These are phyloP conservation scores for Chrysochloris asiatica DNA, from an alignment of 2,113 vertebrate species.

Conservation along the genomic window DNA sequence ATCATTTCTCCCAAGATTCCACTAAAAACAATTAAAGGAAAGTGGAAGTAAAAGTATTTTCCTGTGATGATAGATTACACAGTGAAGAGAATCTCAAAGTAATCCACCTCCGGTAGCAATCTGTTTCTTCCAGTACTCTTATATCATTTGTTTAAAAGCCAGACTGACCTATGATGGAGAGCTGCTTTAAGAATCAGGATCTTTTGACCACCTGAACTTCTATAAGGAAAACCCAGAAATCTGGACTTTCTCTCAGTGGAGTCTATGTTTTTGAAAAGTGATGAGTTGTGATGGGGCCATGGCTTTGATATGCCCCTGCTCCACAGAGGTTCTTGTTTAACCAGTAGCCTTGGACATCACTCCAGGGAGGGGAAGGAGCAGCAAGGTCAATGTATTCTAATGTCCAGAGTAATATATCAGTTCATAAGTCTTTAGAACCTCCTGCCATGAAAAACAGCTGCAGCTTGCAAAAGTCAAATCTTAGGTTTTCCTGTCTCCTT, in stretches of 20 bases:
- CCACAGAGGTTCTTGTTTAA: conserved; percentile 36
- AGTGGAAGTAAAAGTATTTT: conserved; percentile 14
- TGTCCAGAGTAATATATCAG: conserved; percentile 55
- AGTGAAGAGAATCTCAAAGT: conserved; percentile 42
- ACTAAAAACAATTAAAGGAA: conserved; percentile 43
- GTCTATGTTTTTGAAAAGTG: conserved; percentile 24
- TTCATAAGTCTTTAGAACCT: conserved; percentile 62
- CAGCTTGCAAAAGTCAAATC: conserved; percentile 53
- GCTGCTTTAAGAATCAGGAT: conserved; percentile 8
- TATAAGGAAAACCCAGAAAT: background rate
- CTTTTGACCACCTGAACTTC: conserved; percentile 1
- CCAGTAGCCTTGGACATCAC: conserved; percentile 66
- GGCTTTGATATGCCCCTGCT: conserved; percentile 61
- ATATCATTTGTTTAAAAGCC: conserved; percentile 44
- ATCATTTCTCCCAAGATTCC: background rate
- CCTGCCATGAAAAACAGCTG: conserved; percentile 60
- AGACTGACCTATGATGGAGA: conserved; percentile 1
- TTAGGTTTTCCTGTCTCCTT: conserved; percentile 2
- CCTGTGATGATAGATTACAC: conserved; percentile 25
- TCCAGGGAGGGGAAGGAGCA: conserved; percentile 58
- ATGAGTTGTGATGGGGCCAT: conserved; percentile 5
- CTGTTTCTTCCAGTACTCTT: background rate
- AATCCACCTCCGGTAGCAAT: background rate
- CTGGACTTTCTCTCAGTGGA: background rate
- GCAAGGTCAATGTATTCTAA: conserved; percentile 50